Conservation (phyloP, 2,113 vertebrate genomes). For the Mesitornis unicolor region DNA sequence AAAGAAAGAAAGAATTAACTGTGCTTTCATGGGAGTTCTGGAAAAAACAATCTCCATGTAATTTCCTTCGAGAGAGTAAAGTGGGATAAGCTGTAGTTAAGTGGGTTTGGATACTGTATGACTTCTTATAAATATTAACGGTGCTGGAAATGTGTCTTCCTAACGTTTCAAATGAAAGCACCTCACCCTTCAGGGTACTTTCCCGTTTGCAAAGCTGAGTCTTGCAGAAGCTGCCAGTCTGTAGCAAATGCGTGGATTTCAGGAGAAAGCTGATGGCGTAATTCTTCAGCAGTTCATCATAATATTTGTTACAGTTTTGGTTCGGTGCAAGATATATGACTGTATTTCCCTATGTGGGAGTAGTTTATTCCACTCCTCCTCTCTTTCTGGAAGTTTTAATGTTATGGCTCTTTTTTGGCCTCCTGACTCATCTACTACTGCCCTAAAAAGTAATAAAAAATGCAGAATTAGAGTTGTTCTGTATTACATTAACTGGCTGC, state of each 20-base stretch:
- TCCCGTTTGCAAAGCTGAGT: neutral
- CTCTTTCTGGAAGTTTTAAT: neutral
- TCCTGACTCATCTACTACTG: neutral
- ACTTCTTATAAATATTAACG: neutral
- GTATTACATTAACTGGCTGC: neutral
- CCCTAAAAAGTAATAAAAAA: neutral
- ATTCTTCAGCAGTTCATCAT: neutral
- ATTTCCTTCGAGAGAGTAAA: neutral
- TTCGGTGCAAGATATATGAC: neutral
- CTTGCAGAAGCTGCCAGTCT: neutral
- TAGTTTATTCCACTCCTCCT: neutral
- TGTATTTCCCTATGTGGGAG: neutral
- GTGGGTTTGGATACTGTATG: neutral
- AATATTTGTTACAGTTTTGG: neutral
- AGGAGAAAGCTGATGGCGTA: neutral
- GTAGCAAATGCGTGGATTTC: neutral
- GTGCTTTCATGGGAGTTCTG: neutral
- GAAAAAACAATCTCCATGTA: neutral
- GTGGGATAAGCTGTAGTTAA: neutral
- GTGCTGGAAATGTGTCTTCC: neutral
- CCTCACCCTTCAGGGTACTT: neutral
- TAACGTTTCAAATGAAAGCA: neutral
- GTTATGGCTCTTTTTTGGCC: neutral
- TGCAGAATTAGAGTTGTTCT: neutral
- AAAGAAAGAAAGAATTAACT: neutral